Evolutionary conservation across 1,140 invertebrate genomes (phyloP).

Genomic region (Zeugodacus cucurbitae): DNA sequence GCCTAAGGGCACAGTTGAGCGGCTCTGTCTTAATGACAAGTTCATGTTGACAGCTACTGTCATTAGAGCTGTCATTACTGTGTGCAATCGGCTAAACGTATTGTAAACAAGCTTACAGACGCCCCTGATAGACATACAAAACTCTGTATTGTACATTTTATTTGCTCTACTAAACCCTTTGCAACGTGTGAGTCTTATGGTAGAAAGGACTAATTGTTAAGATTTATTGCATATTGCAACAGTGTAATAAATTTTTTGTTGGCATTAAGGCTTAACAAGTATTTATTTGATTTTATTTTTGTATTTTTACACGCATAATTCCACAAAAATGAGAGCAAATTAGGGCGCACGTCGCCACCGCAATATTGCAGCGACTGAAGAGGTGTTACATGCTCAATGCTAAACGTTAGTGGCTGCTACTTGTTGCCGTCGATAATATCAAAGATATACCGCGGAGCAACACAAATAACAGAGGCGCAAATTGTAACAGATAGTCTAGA

Average conservation of each 20-base stretch:
- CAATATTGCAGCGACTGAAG: background rate
- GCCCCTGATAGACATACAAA: background rate
- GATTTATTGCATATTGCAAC: background rate
- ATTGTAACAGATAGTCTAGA: too few relatives aligned
- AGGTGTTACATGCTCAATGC: background rate
- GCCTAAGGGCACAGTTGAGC: background rate
- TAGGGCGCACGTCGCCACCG: background rate
- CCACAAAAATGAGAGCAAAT: background rate
- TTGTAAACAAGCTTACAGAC: background rate
- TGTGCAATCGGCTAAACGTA: background rate
- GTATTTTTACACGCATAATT: background rate
- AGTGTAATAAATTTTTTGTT: background rate
- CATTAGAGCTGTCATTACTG: background rate
- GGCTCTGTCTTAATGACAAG: background rate
- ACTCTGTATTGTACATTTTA: background rate
- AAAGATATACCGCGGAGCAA: too few relatives aligned
- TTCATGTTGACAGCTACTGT: conserved; percentile 24
- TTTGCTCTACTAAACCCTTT: background rate
- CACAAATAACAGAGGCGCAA: too few relatives aligned
- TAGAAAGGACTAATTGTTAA: background rate
- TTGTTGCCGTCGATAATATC: background rate
- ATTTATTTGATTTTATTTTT: background rate
- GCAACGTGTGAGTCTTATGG: background rate
- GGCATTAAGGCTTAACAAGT: background rate
- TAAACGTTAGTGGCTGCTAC: background rate